A percentile compares a stretch with the other conserved stretches of the same genome.
Conservation (phyloP, 1,140 invertebrate genomes). For the Pinna nobilis region DNA sequence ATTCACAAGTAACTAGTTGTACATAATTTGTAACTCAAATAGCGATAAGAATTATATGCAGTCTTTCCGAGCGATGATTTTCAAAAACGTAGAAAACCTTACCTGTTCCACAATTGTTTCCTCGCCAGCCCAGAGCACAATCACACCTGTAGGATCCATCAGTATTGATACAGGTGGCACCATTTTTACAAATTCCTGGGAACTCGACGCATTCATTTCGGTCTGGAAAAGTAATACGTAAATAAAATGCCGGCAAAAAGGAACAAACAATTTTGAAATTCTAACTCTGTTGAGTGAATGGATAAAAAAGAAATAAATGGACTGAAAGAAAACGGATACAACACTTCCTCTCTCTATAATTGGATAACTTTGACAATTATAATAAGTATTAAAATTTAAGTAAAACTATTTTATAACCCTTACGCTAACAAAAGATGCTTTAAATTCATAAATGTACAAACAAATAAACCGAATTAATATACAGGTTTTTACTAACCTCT, state of each 20-base stretch:
- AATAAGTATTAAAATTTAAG: background rate
- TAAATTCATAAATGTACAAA: background rate
- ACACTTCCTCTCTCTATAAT: background rate
- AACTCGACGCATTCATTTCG: conserved; percentile 88
- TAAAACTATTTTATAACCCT: conserved; percentile 71
- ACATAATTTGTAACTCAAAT: too few species aligned
- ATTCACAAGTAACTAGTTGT: too few species aligned
- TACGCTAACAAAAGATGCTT: conserved; percentile 79
- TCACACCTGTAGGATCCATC: conserved; percentile 57
- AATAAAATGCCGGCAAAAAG: background rate
- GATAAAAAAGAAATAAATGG: background rate
- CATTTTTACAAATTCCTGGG: conserved; percentile 49
- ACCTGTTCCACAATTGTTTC: conserved; percentile 20
- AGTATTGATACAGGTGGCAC: conserved; percentile 56
- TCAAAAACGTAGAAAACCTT: too few species aligned
- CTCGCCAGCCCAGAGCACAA: conserved; percentile 49
- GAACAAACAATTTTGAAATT: background rate
- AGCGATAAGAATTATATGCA: too few species aligned
- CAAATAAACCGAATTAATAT: background rate
- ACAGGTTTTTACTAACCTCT: background rate
- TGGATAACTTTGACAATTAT: background rate
- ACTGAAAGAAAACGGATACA: background rate
- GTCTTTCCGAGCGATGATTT: too few species aligned
- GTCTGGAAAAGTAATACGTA: conserved; percentile 75
- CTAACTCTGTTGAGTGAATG: background rate